phyloP scores from a whole-genome alignment of 2,888 invertebrate genomes.

The Odontothrips loti region DNA sequence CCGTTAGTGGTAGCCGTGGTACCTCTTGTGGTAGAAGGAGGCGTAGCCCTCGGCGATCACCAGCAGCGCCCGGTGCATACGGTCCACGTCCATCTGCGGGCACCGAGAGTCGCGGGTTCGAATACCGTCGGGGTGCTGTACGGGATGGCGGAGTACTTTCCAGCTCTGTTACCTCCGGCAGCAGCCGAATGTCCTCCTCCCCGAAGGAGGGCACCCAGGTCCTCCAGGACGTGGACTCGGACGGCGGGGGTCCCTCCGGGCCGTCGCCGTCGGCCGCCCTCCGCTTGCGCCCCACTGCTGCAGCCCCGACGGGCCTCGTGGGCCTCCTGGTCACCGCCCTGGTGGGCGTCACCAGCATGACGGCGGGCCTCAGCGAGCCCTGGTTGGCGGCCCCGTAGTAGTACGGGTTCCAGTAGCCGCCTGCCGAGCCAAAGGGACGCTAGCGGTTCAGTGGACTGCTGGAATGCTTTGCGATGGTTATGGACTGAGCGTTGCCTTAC shows the following conservation, averaged over 20 bases:
- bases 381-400: neutral
- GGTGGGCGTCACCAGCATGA: neutral
- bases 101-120: conserved; percentile 4
- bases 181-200: neutral
- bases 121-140: too few relatives aligned
- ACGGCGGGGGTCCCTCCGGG: conserved; percentile 9
- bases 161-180: neutral
- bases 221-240: neutral
- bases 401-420: neutral
- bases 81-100: conserved; percentile 31
- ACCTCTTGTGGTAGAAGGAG: conserved; percentile 30
- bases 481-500: conserved; percentile 44
- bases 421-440: neutral
- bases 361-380: neutral
- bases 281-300: conserved; percentile 30
- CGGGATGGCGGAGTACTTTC: too few relatives aligned
- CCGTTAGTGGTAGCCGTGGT: conserved; percentile 28
- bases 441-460: neutral
- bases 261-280: conserved; percentile 30
- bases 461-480: neutral
- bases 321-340: neutral
- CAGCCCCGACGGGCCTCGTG: neutral
- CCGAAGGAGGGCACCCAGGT: conserved; percentile 2
- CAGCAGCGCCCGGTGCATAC: conserved; percentile 35
- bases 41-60: conserved; percentile 38